Conservation (phyloP, 2,113 vertebrate species). For the Geothlypis trichas region DNA sequence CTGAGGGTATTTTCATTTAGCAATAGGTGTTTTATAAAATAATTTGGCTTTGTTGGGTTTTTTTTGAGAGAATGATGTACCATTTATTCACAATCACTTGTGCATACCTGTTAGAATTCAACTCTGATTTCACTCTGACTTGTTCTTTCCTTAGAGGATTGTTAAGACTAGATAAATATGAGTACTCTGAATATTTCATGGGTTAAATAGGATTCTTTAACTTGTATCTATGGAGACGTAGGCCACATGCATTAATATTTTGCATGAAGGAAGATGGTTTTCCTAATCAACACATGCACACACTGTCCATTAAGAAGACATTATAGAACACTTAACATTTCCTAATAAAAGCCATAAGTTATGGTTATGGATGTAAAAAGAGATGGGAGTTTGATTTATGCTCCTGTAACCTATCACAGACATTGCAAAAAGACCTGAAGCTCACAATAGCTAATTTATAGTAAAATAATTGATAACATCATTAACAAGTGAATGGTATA, state of each 20-base stretch:
- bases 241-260: conserved; percentile 41
- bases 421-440: conserved; percentile 14
- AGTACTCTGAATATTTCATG: not conserved
- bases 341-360: conserved; percentile 42
- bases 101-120: not conserved
- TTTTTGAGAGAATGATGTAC: not conserved
- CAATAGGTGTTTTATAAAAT: not conserved
- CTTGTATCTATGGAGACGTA: conserved; percentile 42
- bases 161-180: not conserved
- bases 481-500: not conserved
- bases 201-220: conserved; percentile 36
- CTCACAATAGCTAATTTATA: conserved; percentile 17
- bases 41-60: not conserved
- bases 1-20: not conserved
- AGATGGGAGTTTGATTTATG: conserved; percentile 9
- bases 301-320: conserved; percentile 47
- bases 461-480: conserved; percentile 13
- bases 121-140: not conserved
- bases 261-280: conserved; percentile 33
- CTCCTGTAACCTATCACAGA: conserved; percentile 15
- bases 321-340: conserved; percentile 48
- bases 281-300: conserved; percentile 43
- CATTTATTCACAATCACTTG: not conserved
- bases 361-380: conserved; percentile 35
- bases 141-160: not conserved